phyloP scores from a whole-genome alignment of 2,113 vertebrate genomes.

The Barnardius zonarius region DNA sequence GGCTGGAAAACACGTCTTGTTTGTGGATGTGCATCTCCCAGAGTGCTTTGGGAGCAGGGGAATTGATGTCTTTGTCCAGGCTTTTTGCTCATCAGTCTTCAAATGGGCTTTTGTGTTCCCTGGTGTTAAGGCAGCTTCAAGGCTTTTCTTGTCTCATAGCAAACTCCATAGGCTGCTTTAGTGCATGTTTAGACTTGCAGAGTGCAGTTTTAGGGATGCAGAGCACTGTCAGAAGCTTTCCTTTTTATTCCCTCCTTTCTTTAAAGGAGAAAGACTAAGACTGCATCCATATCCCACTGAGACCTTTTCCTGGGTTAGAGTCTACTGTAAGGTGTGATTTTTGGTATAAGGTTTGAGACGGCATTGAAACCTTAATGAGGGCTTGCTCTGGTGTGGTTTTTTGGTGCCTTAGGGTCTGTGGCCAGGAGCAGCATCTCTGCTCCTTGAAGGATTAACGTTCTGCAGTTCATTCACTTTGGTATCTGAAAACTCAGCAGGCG shows the following conservation, averaged over 20 bases:
- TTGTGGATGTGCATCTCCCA: background rate
- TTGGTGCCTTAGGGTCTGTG: background rate
- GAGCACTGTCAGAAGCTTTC: background rate
- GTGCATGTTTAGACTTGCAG: background rate
- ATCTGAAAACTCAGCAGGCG: background rate
- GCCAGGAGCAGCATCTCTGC: background rate
- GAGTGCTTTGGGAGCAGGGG: rapidly evolving
- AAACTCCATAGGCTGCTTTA: background rate
- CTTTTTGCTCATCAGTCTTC: background rate
- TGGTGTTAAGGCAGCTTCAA: rapidly evolving
- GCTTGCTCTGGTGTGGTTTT: too few relatives aligned
- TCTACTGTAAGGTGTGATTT: background rate
- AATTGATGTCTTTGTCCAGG: background rate
- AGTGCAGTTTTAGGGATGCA: background rate
- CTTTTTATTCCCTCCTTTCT: rapidly evolving
- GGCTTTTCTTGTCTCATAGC: background rate
- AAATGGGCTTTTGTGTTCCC: background rate
- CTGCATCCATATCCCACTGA: background rate
- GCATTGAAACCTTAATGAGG: background rate
- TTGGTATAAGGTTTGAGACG: background rate
- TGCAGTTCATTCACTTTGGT: background rate
- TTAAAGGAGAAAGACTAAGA: background rate
- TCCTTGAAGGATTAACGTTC: background rate
- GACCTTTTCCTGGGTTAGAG: background rate
- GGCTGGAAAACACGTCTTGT: background rate